Evolutionary conservation across 1,140 invertebrate genomes (phyloP).

Genomic region (Trichonephila inaurata): DNA sequence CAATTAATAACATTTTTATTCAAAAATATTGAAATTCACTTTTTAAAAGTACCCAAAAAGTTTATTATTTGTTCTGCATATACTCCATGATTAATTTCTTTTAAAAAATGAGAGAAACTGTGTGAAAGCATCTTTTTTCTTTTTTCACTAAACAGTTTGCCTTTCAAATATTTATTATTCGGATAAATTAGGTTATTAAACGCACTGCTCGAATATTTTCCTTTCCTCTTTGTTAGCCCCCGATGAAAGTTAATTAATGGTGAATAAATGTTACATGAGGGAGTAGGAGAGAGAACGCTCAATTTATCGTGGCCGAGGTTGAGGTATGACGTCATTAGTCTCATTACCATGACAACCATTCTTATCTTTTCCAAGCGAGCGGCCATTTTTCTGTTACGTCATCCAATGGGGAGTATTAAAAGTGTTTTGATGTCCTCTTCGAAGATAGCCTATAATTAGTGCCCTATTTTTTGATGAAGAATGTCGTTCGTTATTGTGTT

Average conservation of each 20-base stretch:
- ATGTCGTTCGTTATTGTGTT: not conserved
- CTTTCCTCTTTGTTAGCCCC: not conserved
- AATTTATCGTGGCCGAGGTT: not conserved
- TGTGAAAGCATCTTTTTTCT: too few relatives aligned
- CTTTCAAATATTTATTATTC: too few relatives aligned
- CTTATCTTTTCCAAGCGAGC: slow-evolving; percentile 39
- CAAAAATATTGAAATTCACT: too few relatives aligned
- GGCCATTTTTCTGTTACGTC: slow-evolving; percentile 26
- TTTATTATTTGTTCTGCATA: too few relatives aligned
- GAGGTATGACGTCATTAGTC: slow-evolving; percentile 1
- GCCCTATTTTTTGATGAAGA: not conserved
- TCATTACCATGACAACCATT: slow-evolving; percentile 26
- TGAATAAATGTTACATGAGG: not conserved
- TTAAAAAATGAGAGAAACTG: too few relatives aligned
- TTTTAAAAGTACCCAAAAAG: too few relatives aligned
- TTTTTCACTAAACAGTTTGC: too few relatives aligned
- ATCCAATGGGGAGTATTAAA: not conserved
- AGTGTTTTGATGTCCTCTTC: not conserved
- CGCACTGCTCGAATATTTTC: not conserved
- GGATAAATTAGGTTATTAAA: not conserved
- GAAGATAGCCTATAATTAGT: slow-evolving; percentile 8
- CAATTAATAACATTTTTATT: too few relatives aligned
- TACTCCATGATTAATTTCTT: too few relatives aligned
- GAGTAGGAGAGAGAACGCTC: not conserved
- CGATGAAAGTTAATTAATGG: slow-evolving; percentile 6